Percentiles rank a stretch among this genome's conserved stretches.
These are phyloP conservation scores for Brachionus calyciflorus DNA, from an alignment of 1,140 invertebrate genomes.

Conservation along the genomic window DNA sequence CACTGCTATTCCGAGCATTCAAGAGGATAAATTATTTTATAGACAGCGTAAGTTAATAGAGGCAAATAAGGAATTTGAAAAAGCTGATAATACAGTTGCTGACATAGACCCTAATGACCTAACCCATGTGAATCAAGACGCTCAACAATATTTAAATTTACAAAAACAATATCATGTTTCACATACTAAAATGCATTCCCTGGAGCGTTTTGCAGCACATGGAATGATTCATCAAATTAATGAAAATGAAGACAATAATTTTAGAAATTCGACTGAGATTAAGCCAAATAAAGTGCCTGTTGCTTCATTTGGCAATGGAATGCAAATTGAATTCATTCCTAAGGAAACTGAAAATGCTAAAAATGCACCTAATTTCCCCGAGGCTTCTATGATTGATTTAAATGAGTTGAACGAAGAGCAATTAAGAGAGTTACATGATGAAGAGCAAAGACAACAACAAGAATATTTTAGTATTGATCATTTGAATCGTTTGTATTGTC, in stretches of 20 bases:
- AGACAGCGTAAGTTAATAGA: slow-evolving; percentile 27
- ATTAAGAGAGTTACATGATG: slow-evolving; percentile 22
- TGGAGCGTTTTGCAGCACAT: slow-evolving; percentile 27
- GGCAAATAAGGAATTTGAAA: slow-evolving; percentile 28
- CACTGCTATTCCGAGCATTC: slow-evolving; percentile 16
- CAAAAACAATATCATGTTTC: slow-evolving; percentile 39
- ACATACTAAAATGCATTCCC: slow-evolving; percentile 29
- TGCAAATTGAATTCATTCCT: slow-evolving; percentile 25
- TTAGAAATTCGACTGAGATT: not conserved
- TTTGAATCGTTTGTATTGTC: slow-evolving; percentile 40
- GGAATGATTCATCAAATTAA: not conserved
- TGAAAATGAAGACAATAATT: not conserved
- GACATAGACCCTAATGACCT: not conserved
- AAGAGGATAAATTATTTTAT: slow-evolving; percentile 25
- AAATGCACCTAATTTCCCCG: not conserved
- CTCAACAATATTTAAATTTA: slow-evolving; percentile 4
- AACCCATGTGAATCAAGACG: slow-evolving; percentile 6
- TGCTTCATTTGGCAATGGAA: slow-evolving; percentile 27
- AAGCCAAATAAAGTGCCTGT: slow-evolving; percentile 7
- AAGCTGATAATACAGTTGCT: not conserved
- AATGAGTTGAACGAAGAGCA: slow-evolving; percentile 42
- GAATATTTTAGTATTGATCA: slow-evolving; percentile 46
- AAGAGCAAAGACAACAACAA: slow-evolving; percentile 40
- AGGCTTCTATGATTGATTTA: slow-evolving; percentile 32
- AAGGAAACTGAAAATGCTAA: not conserved